A percentile compares a stretch with the other conserved stretches of the same genome.
Evolutionary conservation across 2,888 invertebrate species (phyloP).

Genomic region (Branchellion lobata): DNA sequence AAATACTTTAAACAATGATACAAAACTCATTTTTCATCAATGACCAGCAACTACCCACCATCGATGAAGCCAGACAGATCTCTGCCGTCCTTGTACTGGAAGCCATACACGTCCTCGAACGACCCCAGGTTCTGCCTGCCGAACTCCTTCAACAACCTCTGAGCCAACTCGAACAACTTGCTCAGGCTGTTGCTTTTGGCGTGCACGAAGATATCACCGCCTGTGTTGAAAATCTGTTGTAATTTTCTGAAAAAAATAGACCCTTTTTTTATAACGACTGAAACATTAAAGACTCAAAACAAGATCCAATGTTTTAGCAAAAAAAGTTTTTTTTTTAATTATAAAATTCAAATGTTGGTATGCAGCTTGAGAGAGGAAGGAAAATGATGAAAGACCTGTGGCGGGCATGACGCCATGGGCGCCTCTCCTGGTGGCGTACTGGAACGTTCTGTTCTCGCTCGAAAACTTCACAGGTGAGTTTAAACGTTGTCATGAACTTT

Average conservation of each 20-base stretch:
- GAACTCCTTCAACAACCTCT: constrained; percentile 55
- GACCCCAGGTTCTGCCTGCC: constrained; percentile 57
- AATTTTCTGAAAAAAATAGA: too few relatives aligned
- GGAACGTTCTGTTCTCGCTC: constrained; percentile 51
- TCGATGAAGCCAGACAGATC: constrained; percentile 62
- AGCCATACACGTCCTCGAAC: constrained; percentile 61
- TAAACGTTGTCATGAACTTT: too few relatives aligned
- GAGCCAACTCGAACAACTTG: constrained; percentile 60
- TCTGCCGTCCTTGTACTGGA: constrained; percentile 59
- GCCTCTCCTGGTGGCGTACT: constrained; percentile 58
- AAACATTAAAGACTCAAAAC: too few relatives aligned
- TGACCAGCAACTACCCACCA: too few relatives aligned
- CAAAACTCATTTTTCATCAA: too few relatives aligned
- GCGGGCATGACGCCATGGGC: constrained; percentile 59
- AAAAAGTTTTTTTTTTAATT: too few relatives aligned
- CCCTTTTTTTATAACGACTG: too few relatives aligned
- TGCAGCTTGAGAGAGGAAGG: too few relatives aligned
- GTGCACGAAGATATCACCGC: constrained; percentile 61
- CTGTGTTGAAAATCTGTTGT: too few relatives aligned
- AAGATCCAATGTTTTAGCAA: too few relatives aligned
- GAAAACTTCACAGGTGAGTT: constrained; percentile 7
- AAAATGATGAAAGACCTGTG: too few relatives aligned
- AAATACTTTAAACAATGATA: not conserved
- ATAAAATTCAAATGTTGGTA: too few relatives aligned
- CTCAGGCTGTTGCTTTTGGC: constrained; percentile 59